Conservation (phyloP, 2,113 vertebrate species). For the Ascaphus truei region DNA sequence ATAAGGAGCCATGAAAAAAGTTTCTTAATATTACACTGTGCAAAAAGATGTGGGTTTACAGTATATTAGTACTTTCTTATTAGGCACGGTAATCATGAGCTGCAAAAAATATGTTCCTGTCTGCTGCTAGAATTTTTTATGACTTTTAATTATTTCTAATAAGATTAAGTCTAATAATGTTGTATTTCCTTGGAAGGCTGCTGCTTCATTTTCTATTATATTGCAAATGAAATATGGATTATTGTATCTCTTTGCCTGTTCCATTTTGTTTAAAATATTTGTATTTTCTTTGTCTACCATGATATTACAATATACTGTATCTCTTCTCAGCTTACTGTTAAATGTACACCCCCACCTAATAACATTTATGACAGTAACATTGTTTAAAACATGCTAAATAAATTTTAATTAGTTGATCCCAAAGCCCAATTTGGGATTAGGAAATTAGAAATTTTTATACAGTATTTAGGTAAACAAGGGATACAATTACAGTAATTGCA, state of each 20-base stretch:
- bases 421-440: too few species aligned
- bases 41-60: too few species aligned
- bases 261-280: constrained; percentile 1
- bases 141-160: constrained; percentile 18
- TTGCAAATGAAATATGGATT: constrained; percentile 4
- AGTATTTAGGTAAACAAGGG: too few species aligned
- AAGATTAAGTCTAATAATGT: constrained; percentile 2
- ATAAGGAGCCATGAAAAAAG: too few species aligned
- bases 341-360: neutral
- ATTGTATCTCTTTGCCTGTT: neutral
- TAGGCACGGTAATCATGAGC: neutral
- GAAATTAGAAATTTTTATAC: too few species aligned
- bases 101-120: neutral
- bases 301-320: neutral
- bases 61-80: neutral
- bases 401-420: too few species aligned
- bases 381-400: too few species aligned
- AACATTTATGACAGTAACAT: too few species aligned
- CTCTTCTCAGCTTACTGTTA: neutral
- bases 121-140: neutral
- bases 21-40: too few species aligned
- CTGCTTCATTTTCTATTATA: neutral
- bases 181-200: neutral
- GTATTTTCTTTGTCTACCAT: neutral
- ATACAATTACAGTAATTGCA: too few species aligned